Conservation (phyloP, 2,888 invertebrate genomes). For the Hyles lineata region DNA sequence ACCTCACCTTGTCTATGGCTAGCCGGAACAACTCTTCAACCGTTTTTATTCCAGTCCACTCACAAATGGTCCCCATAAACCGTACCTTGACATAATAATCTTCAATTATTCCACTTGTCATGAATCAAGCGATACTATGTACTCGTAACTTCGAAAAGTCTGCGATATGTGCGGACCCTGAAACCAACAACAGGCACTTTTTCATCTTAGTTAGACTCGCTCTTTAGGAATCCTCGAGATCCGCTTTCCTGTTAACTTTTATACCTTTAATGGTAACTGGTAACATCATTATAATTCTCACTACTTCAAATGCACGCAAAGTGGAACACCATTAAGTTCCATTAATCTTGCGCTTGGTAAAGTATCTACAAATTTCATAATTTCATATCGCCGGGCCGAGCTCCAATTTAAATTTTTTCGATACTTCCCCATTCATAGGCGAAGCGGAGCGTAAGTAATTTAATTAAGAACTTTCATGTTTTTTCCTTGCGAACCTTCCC, state of each 20-base stretch:
- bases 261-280: neutral
- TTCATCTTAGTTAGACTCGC: too few relatives aligned
- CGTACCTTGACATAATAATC: too few relatives aligned
- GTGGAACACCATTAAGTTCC: neutral
- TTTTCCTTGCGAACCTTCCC: constrained; percentile 35
- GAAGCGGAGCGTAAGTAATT: constrained; percentile 49
- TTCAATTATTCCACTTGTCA: too few relatives aligned
- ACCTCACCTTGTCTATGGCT: too few relatives aligned
- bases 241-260: neutral
- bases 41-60: too few relatives aligned
- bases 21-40: too few relatives aligned
- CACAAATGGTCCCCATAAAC: too few relatives aligned
- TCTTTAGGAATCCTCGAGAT: neutral
- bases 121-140: too few relatives aligned
- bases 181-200: too few relatives aligned
- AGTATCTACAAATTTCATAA: constrained; percentile 27
- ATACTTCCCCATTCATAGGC: constrained; percentile 37
- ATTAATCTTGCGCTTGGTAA: neutral
- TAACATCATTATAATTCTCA: neutral
- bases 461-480: constrained; percentile 66
- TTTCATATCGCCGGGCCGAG: constrained; percentile 34
- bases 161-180: too few relatives aligned
- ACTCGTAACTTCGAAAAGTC: too few relatives aligned
- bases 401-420: constrained; percentile 49
- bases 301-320: neutral